Evolutionary conservation across 2,113 vertebrate species (phyloP), one percentile per base, ranked within the genome.

Genomic region (Odocoileus hemionus): DNA sequence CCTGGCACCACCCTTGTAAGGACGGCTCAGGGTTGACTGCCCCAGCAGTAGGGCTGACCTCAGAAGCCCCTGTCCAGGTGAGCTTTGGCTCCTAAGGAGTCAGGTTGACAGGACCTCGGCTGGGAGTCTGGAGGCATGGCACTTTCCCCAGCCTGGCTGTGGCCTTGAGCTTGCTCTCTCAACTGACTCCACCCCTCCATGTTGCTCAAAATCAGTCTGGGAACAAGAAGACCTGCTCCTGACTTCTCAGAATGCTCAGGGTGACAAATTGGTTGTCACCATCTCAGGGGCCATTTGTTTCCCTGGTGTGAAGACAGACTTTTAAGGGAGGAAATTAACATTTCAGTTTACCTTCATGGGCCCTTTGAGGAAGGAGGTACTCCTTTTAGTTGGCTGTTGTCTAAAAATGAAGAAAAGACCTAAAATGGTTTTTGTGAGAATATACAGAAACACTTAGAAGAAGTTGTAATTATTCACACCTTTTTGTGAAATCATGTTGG

Each of bases 171-270:
- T 1, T 74, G n/a, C 55, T 86, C 23, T 91, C 30, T 78, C 50
- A 26, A 91, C 84, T 94, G 57, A 83, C 60, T 47, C 93, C 25
- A 83, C 21, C 17, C 85, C 67, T 74, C 54, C 15, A 0, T 47
- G 57, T 95, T 4, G 2, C 39, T 58, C 85, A 80, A 5, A 96
- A 95, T n/a, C 87, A 94, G 43, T 85, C 83, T 97, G 92, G 80
- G 79, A 90, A 52, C 58, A 28, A 64, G 83, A 91, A 64, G 33
- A 70, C 78, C 86, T 94, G 36, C 33, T 61, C 30, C 88, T 93
- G 64, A 95, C 64, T 95, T 97, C 87, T 95, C 7, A 7, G 92
- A 94, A 95, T 96, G 70, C 70, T 76, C 64, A 90, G 57, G 52
- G 86, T 89, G 70, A 92, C 33, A 33, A 88, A 28, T 50, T 67